Conservation (phyloP, 2,888 invertebrate genomes). For the Rhamphomyia laevipes region DNA sequence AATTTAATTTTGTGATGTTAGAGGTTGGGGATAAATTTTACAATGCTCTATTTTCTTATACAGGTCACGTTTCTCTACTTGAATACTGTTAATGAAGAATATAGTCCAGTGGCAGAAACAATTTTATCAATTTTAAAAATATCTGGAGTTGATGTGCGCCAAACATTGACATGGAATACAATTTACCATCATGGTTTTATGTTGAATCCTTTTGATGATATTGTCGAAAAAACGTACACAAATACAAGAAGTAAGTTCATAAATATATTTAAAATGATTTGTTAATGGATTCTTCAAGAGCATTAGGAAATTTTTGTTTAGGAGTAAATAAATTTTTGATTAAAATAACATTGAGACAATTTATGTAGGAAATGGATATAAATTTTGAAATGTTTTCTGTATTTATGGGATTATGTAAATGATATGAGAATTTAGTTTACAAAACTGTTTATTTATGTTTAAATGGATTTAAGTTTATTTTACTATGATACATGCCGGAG, state of each 20-base stretch:
- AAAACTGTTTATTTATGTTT: no score
- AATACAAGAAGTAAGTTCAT: slow-evolving; percentile 77
- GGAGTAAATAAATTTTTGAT: no score
- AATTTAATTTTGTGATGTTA: not conserved
- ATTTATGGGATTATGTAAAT: no score
- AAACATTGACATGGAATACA: slow-evolving; percentile 50
- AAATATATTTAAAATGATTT: not conserved
- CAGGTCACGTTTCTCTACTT: slow-evolving; percentile 76
- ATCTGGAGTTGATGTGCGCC: slow-evolving; percentile 59
- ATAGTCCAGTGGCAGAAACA: slow-evolving; percentile 65
- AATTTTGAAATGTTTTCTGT: no score
- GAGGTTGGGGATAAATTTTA: not conserved
- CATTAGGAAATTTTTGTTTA: no score
- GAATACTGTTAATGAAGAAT: slow-evolving; percentile 62
- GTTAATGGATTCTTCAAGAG: not conserved
- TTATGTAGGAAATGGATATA: not conserved
- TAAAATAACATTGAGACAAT: no score
- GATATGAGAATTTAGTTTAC: no score
- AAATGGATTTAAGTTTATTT: no score
- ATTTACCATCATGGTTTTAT: slow-evolving; percentile 74
- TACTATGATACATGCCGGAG: no score
- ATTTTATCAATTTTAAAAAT: slow-evolving; percentile 59
- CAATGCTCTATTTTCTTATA: not conserved
- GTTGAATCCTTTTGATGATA: slow-evolving; percentile 72
- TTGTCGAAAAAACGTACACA: slow-evolving; percentile 68